Percentiles rank a stretch among this genome's conserved stretches.
Evolutionary conservation across 2,797 vertebrate species (phyloP).

Genomic region (Pteropus rufus): DNA sequence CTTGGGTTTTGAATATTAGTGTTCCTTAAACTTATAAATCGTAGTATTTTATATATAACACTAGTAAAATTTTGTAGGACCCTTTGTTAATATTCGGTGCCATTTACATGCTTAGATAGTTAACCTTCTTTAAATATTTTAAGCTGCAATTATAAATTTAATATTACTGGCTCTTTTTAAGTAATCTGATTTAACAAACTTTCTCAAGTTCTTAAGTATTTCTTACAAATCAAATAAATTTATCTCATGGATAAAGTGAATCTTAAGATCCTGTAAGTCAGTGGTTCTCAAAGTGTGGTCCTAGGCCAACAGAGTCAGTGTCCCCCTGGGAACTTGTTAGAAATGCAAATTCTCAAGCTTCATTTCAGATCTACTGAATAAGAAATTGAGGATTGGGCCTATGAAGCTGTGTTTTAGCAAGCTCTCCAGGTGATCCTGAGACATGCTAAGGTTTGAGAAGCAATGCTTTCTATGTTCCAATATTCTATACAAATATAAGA

Average conservation of each 20-base stretch:
- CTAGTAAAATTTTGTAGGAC: neutral
- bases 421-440: neutral
- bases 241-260: neutral
- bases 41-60: neutral
- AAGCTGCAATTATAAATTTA: neutral
- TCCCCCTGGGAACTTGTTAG: neutral
- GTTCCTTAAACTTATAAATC: neutral
- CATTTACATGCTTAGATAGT: neutral
- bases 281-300: neutral
- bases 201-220: neutral
- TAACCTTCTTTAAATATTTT: slow-evolving; percentile 20
- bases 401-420: neutral
- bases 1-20: neutral
- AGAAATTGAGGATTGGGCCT: neutral
- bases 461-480: neutral
- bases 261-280: neutral
- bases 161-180: neutral
- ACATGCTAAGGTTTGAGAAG: neutral
- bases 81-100: neutral
- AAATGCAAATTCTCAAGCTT: neutral
- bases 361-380: neutral
- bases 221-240: neutral
- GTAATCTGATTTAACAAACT: neutral
- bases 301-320: neutral
- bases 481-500: neutral